Conservation (phyloP, 2,888 invertebrate genomes). For the Drosophila austrosaltans region DNA sequence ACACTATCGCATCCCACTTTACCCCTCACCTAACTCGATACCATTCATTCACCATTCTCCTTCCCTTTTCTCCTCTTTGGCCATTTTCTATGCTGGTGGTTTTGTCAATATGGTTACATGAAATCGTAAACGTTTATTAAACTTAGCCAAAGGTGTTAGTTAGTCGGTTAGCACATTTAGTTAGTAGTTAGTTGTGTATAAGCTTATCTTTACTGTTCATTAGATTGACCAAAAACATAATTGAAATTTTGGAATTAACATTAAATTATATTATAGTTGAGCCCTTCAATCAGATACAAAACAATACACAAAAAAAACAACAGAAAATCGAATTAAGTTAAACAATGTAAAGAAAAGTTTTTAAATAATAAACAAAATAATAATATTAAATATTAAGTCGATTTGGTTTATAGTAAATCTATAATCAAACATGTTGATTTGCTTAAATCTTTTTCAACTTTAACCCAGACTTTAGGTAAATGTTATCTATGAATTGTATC, state of each 20-base stretch:
- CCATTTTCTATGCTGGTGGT: neutral
- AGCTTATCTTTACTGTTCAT: neutral
- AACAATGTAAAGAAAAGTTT: neutral
- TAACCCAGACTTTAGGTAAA: neutral
- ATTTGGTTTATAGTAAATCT: neutral
- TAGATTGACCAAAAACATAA: neutral
- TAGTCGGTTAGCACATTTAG: constrained; percentile 24
- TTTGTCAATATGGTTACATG: constrained; percentile 16
- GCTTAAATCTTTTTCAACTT: constrained; percentile 3
- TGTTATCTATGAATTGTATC: constrained; percentile 3
- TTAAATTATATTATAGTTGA: neutral
- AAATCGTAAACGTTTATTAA: constrained; percentile 47
- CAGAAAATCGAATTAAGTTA: neutral
- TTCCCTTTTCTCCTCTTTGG: neutral
- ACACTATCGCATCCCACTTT: neutral
- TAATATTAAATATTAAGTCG: too few relatives aligned
- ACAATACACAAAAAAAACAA: constrained; percentile 49
- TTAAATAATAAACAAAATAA: constrained; percentile 3
- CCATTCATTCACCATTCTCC: neutral
- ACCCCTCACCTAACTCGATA: neutral
- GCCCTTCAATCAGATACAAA: constrained; percentile 29
- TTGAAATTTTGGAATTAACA: too few relatives aligned
- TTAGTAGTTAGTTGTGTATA: constrained; percentile 4
- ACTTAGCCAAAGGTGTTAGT: constrained; percentile 23
- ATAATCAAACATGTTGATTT: constrained; percentile 4